Evolutionary conservation across 2,888 invertebrate species (phyloP).

Genomic region (Leptopilina drosophilae): DNA sequence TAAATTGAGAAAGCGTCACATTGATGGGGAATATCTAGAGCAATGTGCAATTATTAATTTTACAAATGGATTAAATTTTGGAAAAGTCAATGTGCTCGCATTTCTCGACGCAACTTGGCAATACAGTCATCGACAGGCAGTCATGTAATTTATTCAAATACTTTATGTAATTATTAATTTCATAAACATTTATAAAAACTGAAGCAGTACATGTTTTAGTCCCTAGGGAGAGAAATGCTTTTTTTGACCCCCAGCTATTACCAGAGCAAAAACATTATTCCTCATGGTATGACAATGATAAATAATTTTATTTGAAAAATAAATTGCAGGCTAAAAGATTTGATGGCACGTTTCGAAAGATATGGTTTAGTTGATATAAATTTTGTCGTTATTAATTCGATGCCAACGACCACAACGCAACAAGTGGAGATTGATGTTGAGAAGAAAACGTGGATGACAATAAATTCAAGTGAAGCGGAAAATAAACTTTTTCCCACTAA

Average conservation of each 20-base stretch:
- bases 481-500: conserved; percentile 51
- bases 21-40: conserved; percentile 57
- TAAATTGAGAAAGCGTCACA: conserved; percentile 48
- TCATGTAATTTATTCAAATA: conserved; percentile 61
- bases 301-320: no score
- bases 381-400: conserved; percentile 64
- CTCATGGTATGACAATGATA: no score
- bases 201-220: no score
- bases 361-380: conserved; percentile 63
- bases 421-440: conserved; percentile 50
- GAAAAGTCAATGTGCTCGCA: conserved; percentile 68
- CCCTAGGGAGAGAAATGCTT: no score
- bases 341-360: conserved; percentile 64
- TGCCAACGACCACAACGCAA: conserved; percentile 25
- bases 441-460: conserved; percentile 63
- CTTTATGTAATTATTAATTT: no score
- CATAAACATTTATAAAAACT: no score
- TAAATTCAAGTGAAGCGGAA: conserved; percentile 56
- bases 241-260: no score
- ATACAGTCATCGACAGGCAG: conserved; percentile 69
- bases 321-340: conserved; percentile 62
- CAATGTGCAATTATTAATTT: conserved; percentile 65
- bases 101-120: conserved; percentile 69
- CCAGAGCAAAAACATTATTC: no score
- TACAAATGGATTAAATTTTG: conserved; percentile 60